Conservation (phyloP, 2,113 vertebrate species). For the Patagioenas fasciata region DNA sequence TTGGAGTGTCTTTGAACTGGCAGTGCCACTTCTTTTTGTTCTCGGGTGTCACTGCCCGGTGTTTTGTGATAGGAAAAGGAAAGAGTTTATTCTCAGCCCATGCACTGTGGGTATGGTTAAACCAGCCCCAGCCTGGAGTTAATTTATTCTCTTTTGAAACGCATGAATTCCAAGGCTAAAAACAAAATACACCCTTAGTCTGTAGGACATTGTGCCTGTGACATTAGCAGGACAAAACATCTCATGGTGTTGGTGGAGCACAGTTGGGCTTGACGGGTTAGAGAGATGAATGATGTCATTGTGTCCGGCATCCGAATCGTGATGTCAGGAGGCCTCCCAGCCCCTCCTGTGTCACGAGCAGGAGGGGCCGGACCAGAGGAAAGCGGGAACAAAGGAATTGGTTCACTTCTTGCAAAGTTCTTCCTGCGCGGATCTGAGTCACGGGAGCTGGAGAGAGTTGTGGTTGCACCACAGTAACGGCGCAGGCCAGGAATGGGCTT, state of each 20-base stretch:
- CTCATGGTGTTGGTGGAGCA: background rate
- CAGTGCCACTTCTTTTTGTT: background rate
- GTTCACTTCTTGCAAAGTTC: background rate
- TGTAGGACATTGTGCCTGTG: background rate
- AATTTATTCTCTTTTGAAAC: background rate
- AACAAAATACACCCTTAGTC: background rate
- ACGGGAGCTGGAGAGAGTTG: background rate
- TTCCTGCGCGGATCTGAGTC: background rate
- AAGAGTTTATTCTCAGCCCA: background rate
- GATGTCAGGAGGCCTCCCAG: background rate
- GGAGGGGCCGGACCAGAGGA: background rate
- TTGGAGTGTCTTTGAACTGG: background rate
- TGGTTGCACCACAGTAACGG: background rate
- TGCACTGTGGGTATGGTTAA: background rate
- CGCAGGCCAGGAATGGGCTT: background rate
- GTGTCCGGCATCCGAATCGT: background rate
- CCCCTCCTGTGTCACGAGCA: slow-evolving; percentile 13
- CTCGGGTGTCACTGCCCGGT: background rate
- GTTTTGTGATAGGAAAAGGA: background rate
- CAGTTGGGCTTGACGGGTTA: background rate
- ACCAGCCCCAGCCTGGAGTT: background rate
- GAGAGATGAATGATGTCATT: slow-evolving; percentile 40
- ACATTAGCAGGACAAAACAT: slow-evolving; percentile 51
- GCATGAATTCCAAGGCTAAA: background rate
- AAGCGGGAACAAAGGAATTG: background rate